These are phyloP conservation scores for Laupala kohalensis DNA, from an alignment of 1,140 invertebrate genomes.

Conservation along the genomic window DNA sequence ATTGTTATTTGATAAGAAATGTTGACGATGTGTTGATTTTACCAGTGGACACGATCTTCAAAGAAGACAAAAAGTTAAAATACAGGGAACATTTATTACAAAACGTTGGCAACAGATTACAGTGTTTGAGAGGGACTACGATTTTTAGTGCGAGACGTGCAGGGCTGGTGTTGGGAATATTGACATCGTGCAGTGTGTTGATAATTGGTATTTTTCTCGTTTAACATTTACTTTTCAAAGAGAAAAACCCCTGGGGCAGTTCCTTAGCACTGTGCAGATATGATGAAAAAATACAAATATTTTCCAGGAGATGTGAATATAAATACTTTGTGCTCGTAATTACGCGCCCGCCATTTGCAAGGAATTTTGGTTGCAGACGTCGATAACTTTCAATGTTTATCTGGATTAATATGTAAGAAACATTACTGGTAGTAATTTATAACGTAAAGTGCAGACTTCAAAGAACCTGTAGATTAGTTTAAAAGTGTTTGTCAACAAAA, in stretches of 20 bases:
- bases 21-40: neutral
- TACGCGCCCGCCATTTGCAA: constrained; percentile 14
- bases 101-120: constrained; percentile 2
- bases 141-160: constrained; percentile 5
- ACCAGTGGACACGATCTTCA: neutral
- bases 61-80: neutral
- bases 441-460: neutral
- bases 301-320: neutral
- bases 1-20: too few species aligned
- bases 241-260: too few species aligned
- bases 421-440: neutral
- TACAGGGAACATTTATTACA: constrained; percentile 2
- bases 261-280: neutral
- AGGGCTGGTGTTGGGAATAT: neutral
- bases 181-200: constrained; percentile 1
- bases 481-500: neutral
- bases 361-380: constrained; percentile 8
- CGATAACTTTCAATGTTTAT: constrained; percentile 5
- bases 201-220: neutral
- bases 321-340: neutral
- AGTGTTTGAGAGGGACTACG: constrained; percentile 14
- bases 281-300: neutral
- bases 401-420: neutral
- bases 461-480: neutral
- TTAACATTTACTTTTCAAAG: neutral